Evolutionary conservation across 2,797 vertebrate species (phyloP).

Genomic region (Lutjanus argentimaculatus): DNA sequence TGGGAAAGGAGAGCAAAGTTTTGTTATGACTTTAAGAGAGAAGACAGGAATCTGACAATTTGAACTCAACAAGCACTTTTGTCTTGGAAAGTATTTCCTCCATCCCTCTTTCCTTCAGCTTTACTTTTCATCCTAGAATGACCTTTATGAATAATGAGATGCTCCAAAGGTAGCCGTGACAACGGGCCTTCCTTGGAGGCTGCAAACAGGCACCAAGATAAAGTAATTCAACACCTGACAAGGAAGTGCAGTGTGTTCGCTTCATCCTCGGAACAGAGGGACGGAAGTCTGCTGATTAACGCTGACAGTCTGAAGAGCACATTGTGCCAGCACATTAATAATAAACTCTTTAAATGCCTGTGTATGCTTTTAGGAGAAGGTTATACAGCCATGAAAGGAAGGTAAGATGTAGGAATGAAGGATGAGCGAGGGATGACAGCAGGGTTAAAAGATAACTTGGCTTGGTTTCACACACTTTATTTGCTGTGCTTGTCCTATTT

Average conservation of each 20-base stretch:
- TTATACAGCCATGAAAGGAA: slow-evolving; percentile 58
- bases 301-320: slow-evolving; percentile 73
- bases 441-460: slow-evolving; percentile 75
- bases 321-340: slow-evolving; percentile 79
- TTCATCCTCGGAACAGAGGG: slow-evolving; percentile 53
- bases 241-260: slow-evolving; percentile 63
- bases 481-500: slow-evolving; percentile 79
- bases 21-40: slow-evolving; percentile 28
- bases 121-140: slow-evolving; percentile 63
- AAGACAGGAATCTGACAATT: slow-evolving; percentile 12
- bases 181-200: slow-evolving; percentile 64
- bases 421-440: slow-evolving; percentile 57
- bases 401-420: slow-evolving; percentile 56
- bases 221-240: slow-evolving; percentile 70
- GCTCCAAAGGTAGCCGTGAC: slow-evolving; percentile 73
- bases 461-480: slow-evolving; percentile 77
- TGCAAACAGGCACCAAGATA: slow-evolving; percentile 57
- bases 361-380: slow-evolving; percentile 74
- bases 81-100: slow-evolving; percentile 45
- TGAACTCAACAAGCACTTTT: slow-evolving; percentile 45
- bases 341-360: slow-evolving; percentile 71
- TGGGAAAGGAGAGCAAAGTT: slow-evolving; percentile 3
- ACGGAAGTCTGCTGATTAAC: slow-evolving; percentile 76
- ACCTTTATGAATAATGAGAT: slow-evolving; percentile 83
- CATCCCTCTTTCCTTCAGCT: slow-evolving; percentile 51